Conservation (phyloP, 2,888 invertebrate species). For the Drosophila niveifrons region DNA sequence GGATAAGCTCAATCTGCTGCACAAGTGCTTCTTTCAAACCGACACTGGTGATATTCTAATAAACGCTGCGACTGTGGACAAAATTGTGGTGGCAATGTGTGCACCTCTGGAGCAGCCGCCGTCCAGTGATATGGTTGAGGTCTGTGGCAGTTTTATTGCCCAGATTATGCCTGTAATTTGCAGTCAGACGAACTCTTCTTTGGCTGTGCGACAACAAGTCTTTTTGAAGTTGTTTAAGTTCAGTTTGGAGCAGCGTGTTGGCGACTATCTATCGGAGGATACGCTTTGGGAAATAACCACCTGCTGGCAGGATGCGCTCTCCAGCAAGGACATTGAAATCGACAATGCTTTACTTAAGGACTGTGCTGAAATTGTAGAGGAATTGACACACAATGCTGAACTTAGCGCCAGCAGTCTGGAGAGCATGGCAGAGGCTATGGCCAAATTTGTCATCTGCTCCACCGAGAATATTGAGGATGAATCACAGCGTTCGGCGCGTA, state of each 20-base stretch:
- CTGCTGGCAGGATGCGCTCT: conserved; percentile 87
- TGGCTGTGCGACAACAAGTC: conserved; percentile 84
- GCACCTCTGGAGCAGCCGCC: conserved; percentile 68
- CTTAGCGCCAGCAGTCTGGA: conserved; percentile 59
- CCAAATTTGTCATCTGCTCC: conserved; percentile 82
- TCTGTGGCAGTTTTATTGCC: conserved; percentile 86
- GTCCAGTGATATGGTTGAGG: conserved; percentile 84
- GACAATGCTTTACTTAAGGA: conserved; percentile 66
- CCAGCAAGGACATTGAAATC: conserved; percentile 81
- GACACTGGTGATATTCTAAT: conserved; percentile 84
- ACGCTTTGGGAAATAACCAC: conserved; percentile 87
- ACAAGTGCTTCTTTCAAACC: conserved; percentile 85
- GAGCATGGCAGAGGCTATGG: conserved; percentile 76
- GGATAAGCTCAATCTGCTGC: conserved; percentile 83
- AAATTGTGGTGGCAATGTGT: conserved; percentile 80
- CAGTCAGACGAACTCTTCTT: conserved; percentile 84
- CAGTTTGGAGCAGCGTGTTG: conserved; percentile 83
- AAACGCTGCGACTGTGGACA: conserved; percentile 78
- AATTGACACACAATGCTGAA: conserved; percentile 42
- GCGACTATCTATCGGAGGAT: conserved; percentile 84
- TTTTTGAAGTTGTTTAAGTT: conserved; percentile 86
- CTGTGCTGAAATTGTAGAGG: conserved; percentile 74
- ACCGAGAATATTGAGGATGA: conserved; percentile 78
- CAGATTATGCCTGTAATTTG: conserved; percentile 86
- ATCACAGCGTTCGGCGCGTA: conserved; percentile 56